Conservation (phyloP, 2,113 vertebrate species). For the Passer domesticus region DNA sequence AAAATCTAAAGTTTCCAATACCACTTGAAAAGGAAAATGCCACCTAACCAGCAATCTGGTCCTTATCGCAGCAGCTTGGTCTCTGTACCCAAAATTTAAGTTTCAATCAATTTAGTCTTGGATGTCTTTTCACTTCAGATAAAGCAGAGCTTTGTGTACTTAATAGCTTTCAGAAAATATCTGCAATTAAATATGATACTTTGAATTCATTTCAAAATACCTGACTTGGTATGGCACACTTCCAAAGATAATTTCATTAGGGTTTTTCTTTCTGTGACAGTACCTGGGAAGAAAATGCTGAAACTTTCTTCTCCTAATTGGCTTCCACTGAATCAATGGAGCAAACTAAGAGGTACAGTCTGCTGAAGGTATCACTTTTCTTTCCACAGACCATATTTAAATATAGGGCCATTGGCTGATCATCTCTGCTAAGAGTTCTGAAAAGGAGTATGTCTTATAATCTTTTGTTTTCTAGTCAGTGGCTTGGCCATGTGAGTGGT, state of each 20-base stretch:
- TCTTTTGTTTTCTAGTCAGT: neutral
- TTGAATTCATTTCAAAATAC: neutral
- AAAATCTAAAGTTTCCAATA: conserved; percentile 2
- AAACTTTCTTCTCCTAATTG: neutral
- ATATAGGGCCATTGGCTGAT: neutral
- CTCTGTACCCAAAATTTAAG: neutral
- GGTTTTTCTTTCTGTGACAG: neutral
- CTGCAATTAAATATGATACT: neutral
- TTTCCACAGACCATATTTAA: neutral
- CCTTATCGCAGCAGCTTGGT: neutral
- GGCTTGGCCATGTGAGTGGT: neutral
- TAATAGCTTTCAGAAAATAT: neutral
- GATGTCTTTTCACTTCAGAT: conserved; percentile 24
- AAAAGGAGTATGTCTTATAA: neutral
- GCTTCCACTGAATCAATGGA: neutral
- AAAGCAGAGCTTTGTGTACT: neutral
- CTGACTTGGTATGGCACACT: neutral
- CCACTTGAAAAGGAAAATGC: neutral
- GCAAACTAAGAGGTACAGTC: neutral
- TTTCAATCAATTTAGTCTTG: conserved; percentile 20
- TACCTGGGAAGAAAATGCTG: neutral
- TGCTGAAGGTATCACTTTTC: neutral
- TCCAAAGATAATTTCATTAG: conserved; percentile 17
- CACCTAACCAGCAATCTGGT: neutral
- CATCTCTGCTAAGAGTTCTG: neutral